These are phyloP conservation scores for Morpho helenor DNA, from an alignment of 2,888 invertebrate genomes.

Conservation along the genomic window DNA sequence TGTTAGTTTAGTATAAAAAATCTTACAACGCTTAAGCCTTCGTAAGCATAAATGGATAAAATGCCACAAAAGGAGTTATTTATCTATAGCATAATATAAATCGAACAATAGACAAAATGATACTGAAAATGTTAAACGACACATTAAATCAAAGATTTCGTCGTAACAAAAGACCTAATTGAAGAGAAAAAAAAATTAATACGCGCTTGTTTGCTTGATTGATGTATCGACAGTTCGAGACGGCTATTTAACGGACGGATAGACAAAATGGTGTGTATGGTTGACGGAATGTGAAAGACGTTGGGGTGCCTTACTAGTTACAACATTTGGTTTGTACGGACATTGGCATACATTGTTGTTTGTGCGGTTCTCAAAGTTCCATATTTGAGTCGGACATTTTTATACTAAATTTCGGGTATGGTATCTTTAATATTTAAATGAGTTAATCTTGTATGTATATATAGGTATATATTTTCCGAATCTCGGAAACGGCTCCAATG, in stretches of 20 bases:
- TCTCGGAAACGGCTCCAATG: no score
- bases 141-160: slow-evolving; percentile 64
- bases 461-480: no score
- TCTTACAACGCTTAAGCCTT: no score
- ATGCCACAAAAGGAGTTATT: background rate
- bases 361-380: slow-evolving; percentile 48
- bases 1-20: no score
- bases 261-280: slow-evolving; percentile 68
- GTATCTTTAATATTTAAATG: no score
- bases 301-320: slow-evolving; percentile 56
- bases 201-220: slow-evolving; percentile 63
- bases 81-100: slow-evolving; percentile 4
- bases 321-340: slow-evolving; percentile 41
- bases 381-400: background rate
- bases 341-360: slow-evolving; percentile 42
- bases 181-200: slow-evolving; percentile 69
- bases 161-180: slow-evolving; percentile 75
- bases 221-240: slow-evolving; percentile 72
- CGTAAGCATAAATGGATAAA: background rate
- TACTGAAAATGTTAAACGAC: slow-evolving; percentile 49
- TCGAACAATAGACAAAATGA: slow-evolving; percentile 18
- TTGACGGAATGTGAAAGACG: slow-evolving; percentile 51
- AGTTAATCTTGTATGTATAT: no score
- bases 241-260: slow-evolving; percentile 75
- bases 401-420: no score